These are phyloP conservation scores for Meiosimyza decipiens DNA, from an alignment of 2,888 invertebrate species.

Conservation along the genomic window DNA sequence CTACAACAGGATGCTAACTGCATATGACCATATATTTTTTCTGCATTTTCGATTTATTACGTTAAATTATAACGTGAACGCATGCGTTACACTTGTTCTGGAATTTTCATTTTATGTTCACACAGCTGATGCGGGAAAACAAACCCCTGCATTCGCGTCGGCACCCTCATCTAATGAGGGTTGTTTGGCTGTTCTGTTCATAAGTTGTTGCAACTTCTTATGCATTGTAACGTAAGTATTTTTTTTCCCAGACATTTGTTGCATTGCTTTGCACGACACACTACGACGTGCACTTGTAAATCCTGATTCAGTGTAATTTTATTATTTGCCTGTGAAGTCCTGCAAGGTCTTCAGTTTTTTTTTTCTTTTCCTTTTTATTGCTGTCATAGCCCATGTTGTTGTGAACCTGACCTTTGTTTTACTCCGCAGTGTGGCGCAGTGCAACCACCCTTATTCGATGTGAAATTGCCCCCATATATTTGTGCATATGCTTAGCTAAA, in stretches of 20 bases:
- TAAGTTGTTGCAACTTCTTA: not conserved
- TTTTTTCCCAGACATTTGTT: conserved; percentile 23
- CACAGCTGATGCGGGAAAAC: conserved; percentile 1
- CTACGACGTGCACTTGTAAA: not conserved
- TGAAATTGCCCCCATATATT: conserved; percentile 1
- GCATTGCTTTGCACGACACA: not conserved
- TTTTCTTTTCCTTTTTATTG: not conserved
- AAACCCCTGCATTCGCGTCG: not conserved
- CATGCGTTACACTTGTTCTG: conserved; percentile 11
- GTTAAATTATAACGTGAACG: too few species aligned
- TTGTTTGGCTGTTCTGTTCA: not conserved
- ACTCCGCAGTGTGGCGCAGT: too few species aligned
- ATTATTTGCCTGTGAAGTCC: conserved; percentile 28
- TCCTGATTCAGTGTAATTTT: conserved; percentile 27
- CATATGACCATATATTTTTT: too few species aligned
- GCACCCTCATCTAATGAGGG: conserved; percentile 1
- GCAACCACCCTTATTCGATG: too few species aligned
- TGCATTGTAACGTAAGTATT: too few species aligned
- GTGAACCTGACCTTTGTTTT: not conserved
- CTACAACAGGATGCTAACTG: conserved; percentile 7
- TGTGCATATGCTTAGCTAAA: not conserved
- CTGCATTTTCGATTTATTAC: not conserved
- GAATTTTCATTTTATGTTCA: not conserved
- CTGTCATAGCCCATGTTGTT: not conserved
- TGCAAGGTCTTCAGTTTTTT: not conserved